A percentile compares a stretch with the other conserved stretches of the same genome.
Conservation (phyloP, 2,797 vertebrate species). For the Zalophus californianus region DNA sequence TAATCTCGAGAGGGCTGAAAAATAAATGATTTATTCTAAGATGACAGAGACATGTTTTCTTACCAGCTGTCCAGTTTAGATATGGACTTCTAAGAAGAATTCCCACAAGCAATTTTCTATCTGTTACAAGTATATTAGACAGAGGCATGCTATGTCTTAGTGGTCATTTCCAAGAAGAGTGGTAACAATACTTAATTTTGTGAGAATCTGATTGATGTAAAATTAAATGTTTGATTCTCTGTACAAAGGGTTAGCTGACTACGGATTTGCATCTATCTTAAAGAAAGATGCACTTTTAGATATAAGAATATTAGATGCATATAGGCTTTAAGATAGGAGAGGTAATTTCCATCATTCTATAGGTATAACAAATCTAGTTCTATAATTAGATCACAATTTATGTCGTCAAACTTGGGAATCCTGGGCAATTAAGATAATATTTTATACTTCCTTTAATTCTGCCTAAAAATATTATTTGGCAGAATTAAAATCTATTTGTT, state of each 20-base stretch:
- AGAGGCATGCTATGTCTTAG: constrained; percentile 37
- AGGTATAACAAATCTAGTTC: constrained; percentile 43
- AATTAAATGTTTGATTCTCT: constrained; percentile 60
- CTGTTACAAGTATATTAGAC: constrained; percentile 67
- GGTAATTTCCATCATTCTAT: background rate
- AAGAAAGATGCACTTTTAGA: background rate
- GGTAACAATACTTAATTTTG: constrained; percentile 66
- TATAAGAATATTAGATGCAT: background rate
- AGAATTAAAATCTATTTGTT: constrained; percentile 31
- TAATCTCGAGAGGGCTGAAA: constrained; percentile 66
- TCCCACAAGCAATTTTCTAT: constrained; percentile 48
- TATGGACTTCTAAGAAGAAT: background rate
- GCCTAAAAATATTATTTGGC: background rate
- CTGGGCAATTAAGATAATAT: constrained; percentile 52
- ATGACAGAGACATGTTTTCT: constrained; percentile 70
- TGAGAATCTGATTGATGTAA: constrained; percentile 58
- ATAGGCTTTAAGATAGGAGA: background rate
- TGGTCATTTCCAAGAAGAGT: constrained; percentile 71
- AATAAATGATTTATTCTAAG: constrained; percentile 66
- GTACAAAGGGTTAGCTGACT: background rate
- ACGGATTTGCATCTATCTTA: constrained; percentile 10
- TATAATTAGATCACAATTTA: constrained; percentile 74
- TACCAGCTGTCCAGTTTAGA: constrained; percentile 61
- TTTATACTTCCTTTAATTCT: constrained; percentile 52
- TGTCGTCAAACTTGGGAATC: constrained; percentile 64